Conservation (phyloP, 2,797 vertebrate species). For the Sebastes kiyomatsui region DNA sequence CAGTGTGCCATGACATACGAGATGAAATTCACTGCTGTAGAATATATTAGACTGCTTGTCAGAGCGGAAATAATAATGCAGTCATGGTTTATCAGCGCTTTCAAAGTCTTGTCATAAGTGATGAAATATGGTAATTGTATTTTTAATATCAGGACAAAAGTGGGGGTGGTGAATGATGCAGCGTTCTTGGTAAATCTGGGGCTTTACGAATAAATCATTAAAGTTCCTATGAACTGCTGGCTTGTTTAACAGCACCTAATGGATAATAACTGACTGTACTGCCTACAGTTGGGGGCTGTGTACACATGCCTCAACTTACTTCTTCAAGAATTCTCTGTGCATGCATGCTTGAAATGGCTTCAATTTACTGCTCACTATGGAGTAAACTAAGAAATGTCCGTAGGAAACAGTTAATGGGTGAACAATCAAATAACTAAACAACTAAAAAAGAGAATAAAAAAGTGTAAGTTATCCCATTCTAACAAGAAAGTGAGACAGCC, state of each 20-base stretch:
- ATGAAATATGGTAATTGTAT: slow-evolving; percentile 77
- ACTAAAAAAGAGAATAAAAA: not conserved
- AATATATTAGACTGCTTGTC: slow-evolving; percentile 70
- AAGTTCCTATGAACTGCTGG: slow-evolving; percentile 29
- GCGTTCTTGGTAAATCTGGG: slow-evolving; percentile 30
- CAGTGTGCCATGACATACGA: slow-evolving; percentile 47
- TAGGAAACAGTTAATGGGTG: not conserved
- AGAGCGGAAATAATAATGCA: slow-evolving; percentile 68
- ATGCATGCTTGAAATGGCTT: not conserved
- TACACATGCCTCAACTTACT: not conserved
- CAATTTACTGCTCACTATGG: not conserved
- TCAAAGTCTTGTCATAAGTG: slow-evolving; percentile 65
- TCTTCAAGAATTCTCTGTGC: not conserved
- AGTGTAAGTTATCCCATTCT: not conserved
- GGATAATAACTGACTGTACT: slow-evolving; percentile 3
- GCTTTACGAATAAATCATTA: slow-evolving; percentile 36
- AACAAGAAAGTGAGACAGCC: not conserved
- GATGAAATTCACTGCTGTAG: slow-evolving; percentile 59
- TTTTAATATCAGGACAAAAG: slow-evolving; percentile 66
- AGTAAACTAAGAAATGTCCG: not conserved
- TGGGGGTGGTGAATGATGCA: slow-evolving; percentile 27
- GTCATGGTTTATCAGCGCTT: slow-evolving; percentile 69
- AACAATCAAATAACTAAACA: not conserved
- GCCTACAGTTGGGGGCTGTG: not conserved
- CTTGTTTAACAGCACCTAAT: slow-evolving; percentile 9